Percentiles rank a stretch among this genome's conserved stretches.
phyloP scores from a whole-genome alignment of 2,888 invertebrate species.

The Chironomus riparius region DNA sequence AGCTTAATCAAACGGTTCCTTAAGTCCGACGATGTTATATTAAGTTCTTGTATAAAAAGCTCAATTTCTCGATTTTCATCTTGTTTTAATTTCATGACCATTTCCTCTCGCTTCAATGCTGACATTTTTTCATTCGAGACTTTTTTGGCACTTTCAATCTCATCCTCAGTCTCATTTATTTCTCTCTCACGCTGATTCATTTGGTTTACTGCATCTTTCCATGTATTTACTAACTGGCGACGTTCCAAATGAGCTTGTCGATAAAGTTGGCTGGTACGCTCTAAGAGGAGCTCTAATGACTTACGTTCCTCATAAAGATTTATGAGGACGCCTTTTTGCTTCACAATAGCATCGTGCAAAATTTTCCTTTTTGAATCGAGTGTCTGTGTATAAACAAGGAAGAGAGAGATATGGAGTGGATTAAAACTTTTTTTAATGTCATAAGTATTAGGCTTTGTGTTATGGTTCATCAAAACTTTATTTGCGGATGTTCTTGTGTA shows the following conservation, averaged over 20 bases:
- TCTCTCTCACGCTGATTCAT: conserved; percentile 60
- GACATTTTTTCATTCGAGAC: conserved; percentile 38
- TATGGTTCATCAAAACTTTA: background rate
- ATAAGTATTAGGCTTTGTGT: too few relatives aligned
- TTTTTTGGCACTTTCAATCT: conserved; percentile 33
- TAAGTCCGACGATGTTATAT: conserved; percentile 39
- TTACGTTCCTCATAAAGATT: conserved; percentile 45
- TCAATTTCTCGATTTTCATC: conserved; percentile 47
- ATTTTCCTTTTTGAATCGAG: conserved; percentile 48
- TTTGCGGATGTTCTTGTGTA: background rate
- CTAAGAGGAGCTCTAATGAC: conserved; percentile 48
- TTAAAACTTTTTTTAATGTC: background rate
- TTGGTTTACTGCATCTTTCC: conserved; percentile 61
- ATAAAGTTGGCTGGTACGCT: conserved; percentile 45
- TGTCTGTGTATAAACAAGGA: conserved; percentile 34
- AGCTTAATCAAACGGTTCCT: conserved; percentile 37
- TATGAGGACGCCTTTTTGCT: conserved; percentile 42
- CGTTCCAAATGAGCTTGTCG: conserved; percentile 55
- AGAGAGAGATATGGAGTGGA: background rate
- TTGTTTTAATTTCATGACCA: conserved; percentile 45
- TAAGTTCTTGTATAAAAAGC: conserved; percentile 40
- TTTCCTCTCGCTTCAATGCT: conserved; percentile 43
- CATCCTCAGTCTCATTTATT: conserved; percentile 48
- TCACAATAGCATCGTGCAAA: conserved; percentile 45
- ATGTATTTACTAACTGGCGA: conserved; percentile 60